Evolutionary conservation across 2,113 vertebrate species (phyloP).

Genomic region (Oreamnos americanus): DNA sequence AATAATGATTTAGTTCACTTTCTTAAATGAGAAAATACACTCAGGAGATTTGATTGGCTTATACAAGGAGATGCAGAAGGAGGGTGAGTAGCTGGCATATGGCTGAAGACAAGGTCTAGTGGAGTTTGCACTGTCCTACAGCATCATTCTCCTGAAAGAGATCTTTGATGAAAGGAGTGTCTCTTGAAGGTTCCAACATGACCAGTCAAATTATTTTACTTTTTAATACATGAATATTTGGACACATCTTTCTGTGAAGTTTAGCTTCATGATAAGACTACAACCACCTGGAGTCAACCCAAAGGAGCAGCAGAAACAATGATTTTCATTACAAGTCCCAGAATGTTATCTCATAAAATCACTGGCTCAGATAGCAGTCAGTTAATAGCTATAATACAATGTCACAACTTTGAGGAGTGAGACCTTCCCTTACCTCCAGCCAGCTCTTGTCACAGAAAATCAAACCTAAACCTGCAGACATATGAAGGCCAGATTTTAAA

Average conservation of each 20-base stretch:
- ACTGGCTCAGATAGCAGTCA: background rate
- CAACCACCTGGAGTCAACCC: background rate
- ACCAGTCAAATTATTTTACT: background rate
- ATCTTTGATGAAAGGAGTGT: background rate
- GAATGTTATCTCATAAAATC: background rate
- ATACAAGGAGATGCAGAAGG: background rate
- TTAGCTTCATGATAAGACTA: background rate
- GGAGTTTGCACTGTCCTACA: background rate
- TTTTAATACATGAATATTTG: background rate
- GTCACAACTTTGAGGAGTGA: background rate
- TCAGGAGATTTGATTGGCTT: background rate
- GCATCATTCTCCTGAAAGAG: background rate
- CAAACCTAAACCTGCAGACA: background rate
- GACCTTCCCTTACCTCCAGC: background rate
- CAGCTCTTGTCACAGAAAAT: background rate
- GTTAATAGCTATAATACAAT: background rate
- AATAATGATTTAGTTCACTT: background rate
- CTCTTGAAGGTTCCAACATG: background rate
- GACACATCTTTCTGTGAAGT: background rate
- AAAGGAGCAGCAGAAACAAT: background rate
- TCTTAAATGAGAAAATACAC: conserved; percentile 15
- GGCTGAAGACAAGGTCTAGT: background rate
- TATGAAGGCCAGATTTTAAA: background rate
- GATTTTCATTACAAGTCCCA: background rate
- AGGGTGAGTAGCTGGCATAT: background rate